Conservation (phyloP, 2,888 invertebrate species). For the Clistopyga incitator region DNA sequence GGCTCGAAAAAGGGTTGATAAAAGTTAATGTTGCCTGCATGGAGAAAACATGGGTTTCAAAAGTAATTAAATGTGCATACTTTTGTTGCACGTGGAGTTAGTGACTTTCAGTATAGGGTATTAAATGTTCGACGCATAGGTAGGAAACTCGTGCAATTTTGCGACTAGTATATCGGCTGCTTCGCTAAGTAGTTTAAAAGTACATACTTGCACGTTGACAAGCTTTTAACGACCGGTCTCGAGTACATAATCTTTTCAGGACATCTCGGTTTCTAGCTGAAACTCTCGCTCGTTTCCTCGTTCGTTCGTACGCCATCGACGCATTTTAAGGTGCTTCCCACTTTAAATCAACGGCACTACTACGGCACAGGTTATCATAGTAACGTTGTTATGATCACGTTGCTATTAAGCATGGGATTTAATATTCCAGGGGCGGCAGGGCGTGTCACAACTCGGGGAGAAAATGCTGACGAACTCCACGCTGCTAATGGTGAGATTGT, state of each 20-base stretch:
- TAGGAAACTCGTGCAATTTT: background rate
- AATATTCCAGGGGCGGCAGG: conserved; percentile 52
- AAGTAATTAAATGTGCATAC: background rate
- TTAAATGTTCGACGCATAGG: background rate
- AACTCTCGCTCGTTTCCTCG: conserved; percentile 12
- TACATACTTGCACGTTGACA: background rate
- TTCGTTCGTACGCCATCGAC: background rate
- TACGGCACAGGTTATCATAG: conserved; percentile 35
- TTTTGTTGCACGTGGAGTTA: background rate
- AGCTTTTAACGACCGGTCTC: conserved; percentile 17
- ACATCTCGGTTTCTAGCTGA: background rate
- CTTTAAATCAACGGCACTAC: conserved; percentile 33
- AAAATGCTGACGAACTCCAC: conserved; percentile 53
- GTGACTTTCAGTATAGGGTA: background rate
- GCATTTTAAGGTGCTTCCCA: conserved; percentile 17
- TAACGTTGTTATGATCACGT: conserved; percentile 43
- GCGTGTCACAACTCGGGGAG: conserved; percentile 47
- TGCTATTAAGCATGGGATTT: conserved; percentile 57
- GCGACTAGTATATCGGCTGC: background rate
- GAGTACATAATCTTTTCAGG: conserved; percentile 5
- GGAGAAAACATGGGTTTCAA: background rate
- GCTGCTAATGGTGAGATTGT: conserved; percentile 59
- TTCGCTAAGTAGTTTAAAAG: background rate
- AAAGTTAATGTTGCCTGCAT: background rate
- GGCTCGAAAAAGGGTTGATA: background rate